A percentile compares a stretch with the other conserved stretches of the same genome.
Evolutionary conservation across 2,797 vertebrate genomes (phyloP).

Genomic region (Atherinosoma microstoma): DNA sequence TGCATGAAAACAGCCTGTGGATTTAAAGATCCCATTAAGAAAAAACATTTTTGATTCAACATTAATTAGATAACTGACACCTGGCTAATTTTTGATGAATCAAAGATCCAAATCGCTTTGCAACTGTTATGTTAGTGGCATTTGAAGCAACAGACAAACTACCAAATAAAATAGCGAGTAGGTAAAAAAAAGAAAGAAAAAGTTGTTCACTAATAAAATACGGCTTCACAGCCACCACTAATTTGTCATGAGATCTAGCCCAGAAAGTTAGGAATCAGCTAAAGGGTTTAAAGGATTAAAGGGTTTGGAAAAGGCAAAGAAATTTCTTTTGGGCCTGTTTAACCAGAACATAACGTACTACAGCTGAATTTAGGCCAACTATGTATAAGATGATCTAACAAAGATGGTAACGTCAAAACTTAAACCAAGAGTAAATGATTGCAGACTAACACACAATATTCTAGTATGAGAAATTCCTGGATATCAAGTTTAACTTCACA

Average conservation of each 20-base stretch:
- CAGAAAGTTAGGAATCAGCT: not conserved
- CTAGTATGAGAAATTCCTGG: not conserved
- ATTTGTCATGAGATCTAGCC: not conserved
- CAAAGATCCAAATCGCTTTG: not conserved
- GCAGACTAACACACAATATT: not conserved
- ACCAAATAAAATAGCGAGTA: not conserved
- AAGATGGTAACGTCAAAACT: not conserved
- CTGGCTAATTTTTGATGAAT: not conserved
- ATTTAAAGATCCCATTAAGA: not conserved
- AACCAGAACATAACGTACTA: not conserved
- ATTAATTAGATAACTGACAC: not conserved
- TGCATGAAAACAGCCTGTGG: slow-evolving; percentile 9
- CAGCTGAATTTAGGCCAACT: too few species aligned
- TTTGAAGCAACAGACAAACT: not conserved
- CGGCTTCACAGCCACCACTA: not conserved
- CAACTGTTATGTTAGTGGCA: not conserved
- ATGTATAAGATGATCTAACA: not conserved
- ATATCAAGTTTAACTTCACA: not conserved
- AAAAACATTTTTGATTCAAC: not conserved
- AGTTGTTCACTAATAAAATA: not conserved
- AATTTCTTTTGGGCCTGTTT: not conserved
- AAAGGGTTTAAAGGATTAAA: not conserved
- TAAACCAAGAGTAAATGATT: not conserved
- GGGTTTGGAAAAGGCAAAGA: not conserved
- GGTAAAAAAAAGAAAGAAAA: not conserved